These are phyloP conservation scores for Ovibos moschatus DNA, from an alignment of 2,113 vertebrate species.

Conservation along the genomic window DNA sequence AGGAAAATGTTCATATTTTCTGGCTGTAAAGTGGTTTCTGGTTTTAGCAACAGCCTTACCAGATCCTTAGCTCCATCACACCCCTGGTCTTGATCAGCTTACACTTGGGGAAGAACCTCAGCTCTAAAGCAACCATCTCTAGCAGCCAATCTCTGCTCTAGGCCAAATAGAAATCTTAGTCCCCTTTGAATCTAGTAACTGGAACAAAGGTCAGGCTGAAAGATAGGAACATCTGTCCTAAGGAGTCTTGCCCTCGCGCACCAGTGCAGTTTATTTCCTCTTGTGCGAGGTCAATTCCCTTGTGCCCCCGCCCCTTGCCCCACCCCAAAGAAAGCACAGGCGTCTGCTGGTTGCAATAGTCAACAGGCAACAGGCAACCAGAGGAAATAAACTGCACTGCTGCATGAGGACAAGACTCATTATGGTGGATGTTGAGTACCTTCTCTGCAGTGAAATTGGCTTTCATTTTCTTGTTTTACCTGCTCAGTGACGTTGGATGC, in stretches of 20 bases:
- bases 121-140: neutral
- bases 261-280: neutral
- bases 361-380: neutral
- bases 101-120: neutral
- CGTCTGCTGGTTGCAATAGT: neutral
- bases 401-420: neutral
- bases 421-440: neutral
- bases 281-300: accelerated
- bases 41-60: neutral
- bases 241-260: neutral
- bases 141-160: neutral
- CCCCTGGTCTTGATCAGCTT: neutral
- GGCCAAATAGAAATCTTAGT: neutral
- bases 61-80: neutral
- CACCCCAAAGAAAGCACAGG: neutral
- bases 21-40: neutral
- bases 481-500: neutral
- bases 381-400: neutral
- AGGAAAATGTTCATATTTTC: neutral
- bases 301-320: accelerated
- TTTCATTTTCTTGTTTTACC: neutral
- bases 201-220: neutral
- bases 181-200: neutral
- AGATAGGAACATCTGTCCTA: neutral
- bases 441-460: neutral